A percentile compares a stretch with the other conserved stretches of the same genome.
These are phyloP conservation scores for Zaprionus kolodkinae DNA, from an alignment of 1,140 invertebrate species.

Conservation along the genomic window DNA sequence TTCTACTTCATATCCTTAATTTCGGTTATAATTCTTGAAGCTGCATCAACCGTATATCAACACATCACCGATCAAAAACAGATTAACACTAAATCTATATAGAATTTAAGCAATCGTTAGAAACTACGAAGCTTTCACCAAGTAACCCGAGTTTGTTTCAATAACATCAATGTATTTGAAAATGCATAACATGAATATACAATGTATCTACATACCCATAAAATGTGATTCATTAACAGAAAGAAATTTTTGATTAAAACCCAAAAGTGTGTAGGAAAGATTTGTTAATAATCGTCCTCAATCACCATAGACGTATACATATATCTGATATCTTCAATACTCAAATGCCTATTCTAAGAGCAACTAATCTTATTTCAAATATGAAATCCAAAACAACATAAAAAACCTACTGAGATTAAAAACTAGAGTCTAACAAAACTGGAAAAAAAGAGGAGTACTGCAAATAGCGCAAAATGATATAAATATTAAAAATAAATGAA, in stretches of 20 bases:
- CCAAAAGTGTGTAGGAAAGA: not conserved
- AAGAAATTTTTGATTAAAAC: not conserved
- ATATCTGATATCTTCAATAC: slow-evolving; percentile 19
- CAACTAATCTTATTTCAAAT: not conserved
- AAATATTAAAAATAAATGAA: too few relatives aligned
- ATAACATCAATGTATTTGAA: not conserved
- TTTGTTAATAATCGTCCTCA: not conserved
- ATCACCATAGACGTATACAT: slow-evolving; percentile 11
- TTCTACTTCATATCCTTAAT: not conserved
- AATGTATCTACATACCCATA: not conserved
- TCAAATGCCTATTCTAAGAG: not conserved
- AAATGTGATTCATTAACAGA: not conserved
- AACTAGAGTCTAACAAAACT: slow-evolving; percentile 5
- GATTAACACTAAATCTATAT: not conserved
- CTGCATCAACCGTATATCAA: not conserved
- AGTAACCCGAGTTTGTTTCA: not conserved
- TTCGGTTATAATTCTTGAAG: not conserved
- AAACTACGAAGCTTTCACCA: not conserved
- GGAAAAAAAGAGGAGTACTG: too few relatives aligned
- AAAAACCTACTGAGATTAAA: not conserved
- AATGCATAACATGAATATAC: not conserved
- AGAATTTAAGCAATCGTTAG: not conserved
- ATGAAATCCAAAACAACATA: not conserved
- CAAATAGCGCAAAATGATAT: too few relatives aligned
- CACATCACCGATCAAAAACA: not conserved